These are phyloP conservation scores for Boloria selene DNA, from an alignment of 2,888 invertebrate genomes.

Conservation along the genomic window DNA sequence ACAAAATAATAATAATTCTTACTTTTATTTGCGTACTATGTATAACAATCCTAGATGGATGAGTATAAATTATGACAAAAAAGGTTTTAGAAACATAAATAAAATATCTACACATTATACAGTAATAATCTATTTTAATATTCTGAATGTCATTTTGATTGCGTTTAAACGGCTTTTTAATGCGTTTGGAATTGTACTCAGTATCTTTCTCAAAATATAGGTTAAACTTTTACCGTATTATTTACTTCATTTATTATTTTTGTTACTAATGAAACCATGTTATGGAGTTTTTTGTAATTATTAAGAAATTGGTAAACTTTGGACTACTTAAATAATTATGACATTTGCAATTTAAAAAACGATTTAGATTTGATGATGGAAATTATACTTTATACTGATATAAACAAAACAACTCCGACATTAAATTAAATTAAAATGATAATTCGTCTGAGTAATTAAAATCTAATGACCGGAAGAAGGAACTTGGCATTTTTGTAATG, in stretches of 20 bases:
- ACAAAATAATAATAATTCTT: too few relatives aligned
- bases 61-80: too few relatives aligned
- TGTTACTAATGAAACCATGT: neutral
- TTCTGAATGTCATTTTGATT: conserved; percentile 11
- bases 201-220: neutral
- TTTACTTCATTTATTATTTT: neutral
- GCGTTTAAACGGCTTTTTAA: conserved; percentile 19
- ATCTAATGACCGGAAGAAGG: conserved; percentile 35
- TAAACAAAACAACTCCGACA: conserved; percentile 20
- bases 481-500: conserved; percentile 10
- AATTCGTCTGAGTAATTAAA: conserved; percentile 26
- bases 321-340: neutral
- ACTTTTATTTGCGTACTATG: too few relatives aligned
- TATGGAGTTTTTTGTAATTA: too few relatives aligned
- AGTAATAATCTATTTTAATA: neutral
- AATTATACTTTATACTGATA: conserved; percentile 32
- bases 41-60: too few relatives aligned
- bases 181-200: neutral
- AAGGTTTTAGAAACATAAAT: neutral
- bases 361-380: neutral
- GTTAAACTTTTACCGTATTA: conserved; percentile 1
- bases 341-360: neutral
- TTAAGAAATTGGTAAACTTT: too few relatives aligned
- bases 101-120: neutral
- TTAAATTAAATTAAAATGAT: neutral